Conservation (phyloP, 2,888 invertebrate genomes). For the Chironomus riparius region DNA sequence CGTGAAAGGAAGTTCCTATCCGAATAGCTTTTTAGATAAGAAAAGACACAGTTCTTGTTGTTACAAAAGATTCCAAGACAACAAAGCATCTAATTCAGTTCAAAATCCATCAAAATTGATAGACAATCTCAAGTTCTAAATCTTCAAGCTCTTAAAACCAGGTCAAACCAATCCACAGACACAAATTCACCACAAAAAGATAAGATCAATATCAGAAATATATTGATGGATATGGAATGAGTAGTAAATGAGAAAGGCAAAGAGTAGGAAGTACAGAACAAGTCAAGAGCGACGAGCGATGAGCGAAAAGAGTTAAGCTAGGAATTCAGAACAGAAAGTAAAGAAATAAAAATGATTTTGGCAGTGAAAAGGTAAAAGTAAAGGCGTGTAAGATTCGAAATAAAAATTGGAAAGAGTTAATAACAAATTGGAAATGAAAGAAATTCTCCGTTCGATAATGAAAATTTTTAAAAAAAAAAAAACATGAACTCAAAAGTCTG, state of each 20-base stretch:
- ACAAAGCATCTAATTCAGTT: too few species aligned
- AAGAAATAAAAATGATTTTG: background rate
- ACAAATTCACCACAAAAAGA: background rate
- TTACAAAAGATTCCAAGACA: too few species aligned
- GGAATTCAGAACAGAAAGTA: background rate
- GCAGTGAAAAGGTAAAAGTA: conserved; percentile 17
- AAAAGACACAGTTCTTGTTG: too few species aligned
- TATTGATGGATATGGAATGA: background rate
- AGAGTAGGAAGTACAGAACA: too few species aligned
- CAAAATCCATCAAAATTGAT: too few species aligned
- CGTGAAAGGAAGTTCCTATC: too few species aligned
- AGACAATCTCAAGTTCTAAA: too few species aligned
- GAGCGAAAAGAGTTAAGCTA: background rate
- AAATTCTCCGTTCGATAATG: background rate
- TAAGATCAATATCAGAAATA: background rate
- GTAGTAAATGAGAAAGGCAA: background rate
- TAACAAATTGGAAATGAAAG: background rate
- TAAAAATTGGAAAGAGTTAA: conserved; percentile 5
- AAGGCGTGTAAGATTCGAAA: background rate
- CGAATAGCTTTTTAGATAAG: too few species aligned
- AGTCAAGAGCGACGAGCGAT: background rate
- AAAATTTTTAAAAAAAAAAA: background rate
- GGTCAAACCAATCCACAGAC: too few species aligned
- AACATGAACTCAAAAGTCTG: conserved; percentile 5
- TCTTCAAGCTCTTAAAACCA: too few species aligned